Percentiles rank a stretch among this genome's conserved stretches.
These are phyloP conservation scores for Protobothrops flavoviridis DNA, from an alignment of 2,113 vertebrate genomes.

Conservation along the genomic window DNA sequence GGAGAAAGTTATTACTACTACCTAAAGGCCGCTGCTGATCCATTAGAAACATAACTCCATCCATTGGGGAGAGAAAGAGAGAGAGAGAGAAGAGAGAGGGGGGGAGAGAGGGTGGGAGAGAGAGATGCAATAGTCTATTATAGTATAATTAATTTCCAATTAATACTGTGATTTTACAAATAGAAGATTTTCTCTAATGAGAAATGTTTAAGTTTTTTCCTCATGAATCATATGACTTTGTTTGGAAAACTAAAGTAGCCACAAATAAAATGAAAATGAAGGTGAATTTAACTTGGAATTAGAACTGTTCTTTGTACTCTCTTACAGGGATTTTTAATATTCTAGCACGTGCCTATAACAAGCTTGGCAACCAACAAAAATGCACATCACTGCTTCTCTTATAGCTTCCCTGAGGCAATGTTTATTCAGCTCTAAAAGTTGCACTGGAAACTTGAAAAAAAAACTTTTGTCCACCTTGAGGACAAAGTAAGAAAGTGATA, in stretches of 20 bases:
- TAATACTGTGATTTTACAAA: background rate
- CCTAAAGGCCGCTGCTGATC: background rate
- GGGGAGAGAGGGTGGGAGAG: too few species aligned
- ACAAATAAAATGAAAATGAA: slow-evolving; percentile 14
- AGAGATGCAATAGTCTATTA: background rate
- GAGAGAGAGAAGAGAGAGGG: too few species aligned
- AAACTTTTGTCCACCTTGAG: slow-evolving; percentile 53
- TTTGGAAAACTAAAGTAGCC: background rate
- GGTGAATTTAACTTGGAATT: slow-evolving; percentile 22
- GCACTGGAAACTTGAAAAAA: slow-evolving; percentile 56
- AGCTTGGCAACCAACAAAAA: slow-evolving; percentile 19
- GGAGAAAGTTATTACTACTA: background rate
- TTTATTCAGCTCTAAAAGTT: slow-evolving; percentile 55
- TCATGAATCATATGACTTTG: background rate
- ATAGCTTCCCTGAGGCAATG: slow-evolving; percentile 25
- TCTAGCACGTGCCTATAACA: slow-evolving; percentile 30
- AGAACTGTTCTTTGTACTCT: slow-evolving; percentile 13
- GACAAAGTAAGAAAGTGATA: slow-evolving; percentile 57
- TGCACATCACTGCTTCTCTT: slow-evolving; percentile 28
- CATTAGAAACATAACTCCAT: background rate
- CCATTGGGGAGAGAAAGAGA: background rate
- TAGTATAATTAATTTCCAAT: background rate
- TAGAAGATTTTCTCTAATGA: background rate
- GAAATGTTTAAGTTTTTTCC: background rate
- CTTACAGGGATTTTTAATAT: slow-evolving; percentile 14